These are phyloP conservation scores for Malurus cyaneus DNA, from an alignment of 2,113 vertebrate genomes.

Conservation along the genomic window DNA sequence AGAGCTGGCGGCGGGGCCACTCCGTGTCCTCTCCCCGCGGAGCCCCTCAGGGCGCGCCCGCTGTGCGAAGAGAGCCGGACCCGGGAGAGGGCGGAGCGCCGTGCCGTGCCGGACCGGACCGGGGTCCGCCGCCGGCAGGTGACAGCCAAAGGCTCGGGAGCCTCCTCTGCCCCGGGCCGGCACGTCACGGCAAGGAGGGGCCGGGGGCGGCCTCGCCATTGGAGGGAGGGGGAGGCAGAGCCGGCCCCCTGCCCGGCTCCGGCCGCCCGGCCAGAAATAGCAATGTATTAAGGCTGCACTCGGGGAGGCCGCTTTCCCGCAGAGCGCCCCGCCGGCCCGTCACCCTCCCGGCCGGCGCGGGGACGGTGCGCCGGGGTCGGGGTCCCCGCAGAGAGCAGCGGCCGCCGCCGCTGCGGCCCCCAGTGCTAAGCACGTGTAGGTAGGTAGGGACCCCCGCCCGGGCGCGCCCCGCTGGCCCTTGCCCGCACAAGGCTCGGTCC, in stretches of 20 bases:
- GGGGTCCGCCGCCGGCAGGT: background rate
- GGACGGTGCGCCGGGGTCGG: background rate
- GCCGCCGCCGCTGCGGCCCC: background rate
- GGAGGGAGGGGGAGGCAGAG: slow-evolving; percentile 40
- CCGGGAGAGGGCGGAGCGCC: background rate
- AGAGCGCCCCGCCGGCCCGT: background rate
- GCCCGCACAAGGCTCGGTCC: background rate
- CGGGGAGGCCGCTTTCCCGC: background rate
- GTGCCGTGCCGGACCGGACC: too few relatives aligned
- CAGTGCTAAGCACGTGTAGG: slow-evolving; percentile 44
- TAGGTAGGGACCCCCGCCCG: slow-evolving; percentile 16
- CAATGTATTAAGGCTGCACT: slow-evolving; percentile 41
- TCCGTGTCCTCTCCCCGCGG: background rate
- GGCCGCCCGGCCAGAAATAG: slow-evolving; percentile 64
- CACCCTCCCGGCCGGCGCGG: background rate
- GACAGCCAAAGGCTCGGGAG: slow-evolving; percentile 64
- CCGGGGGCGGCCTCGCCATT: slow-evolving; percentile 61
- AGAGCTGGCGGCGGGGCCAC: background rate
- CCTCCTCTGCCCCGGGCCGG: slow-evolving; percentile 63
- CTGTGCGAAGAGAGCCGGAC: background rate
- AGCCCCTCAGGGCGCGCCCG: background rate
- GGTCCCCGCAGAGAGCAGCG: background rate
- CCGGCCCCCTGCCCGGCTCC: slow-evolving; percentile 61
- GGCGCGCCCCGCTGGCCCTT: background rate
- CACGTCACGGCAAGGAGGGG: slow-evolving; percentile 73